Conservation (phyloP, 2,113 vertebrate genomes). For the Rostratula benghalensis region DNA sequence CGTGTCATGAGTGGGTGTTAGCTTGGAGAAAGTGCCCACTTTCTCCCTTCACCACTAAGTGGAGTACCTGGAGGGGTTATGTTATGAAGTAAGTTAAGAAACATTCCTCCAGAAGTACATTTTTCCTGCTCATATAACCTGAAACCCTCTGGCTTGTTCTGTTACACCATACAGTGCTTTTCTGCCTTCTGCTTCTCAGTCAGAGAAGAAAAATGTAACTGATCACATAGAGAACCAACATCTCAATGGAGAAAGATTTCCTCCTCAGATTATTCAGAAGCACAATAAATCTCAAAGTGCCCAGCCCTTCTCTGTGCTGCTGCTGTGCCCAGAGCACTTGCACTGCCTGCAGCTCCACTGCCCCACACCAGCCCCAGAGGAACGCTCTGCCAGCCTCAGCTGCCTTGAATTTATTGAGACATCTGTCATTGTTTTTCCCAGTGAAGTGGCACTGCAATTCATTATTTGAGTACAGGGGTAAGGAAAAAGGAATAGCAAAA, state of each 20-base stretch:
- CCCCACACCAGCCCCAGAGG: not conserved
- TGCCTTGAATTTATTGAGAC: not conserved
- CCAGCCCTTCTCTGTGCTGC: fast-evolving
- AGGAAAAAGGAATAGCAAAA: not conserved
- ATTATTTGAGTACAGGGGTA: not conserved
- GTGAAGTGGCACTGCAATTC: not conserved
- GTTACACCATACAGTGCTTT: not conserved
- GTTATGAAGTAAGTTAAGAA: not conserved
- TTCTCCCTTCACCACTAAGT: not conserved
- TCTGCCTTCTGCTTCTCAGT: not conserved
- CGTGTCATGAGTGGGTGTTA: not conserved
- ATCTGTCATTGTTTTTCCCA: not conserved
- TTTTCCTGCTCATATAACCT: not conserved
- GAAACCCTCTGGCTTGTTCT: not conserved
- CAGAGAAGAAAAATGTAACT: not conserved
- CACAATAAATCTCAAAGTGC: not conserved
- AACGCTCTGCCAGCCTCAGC: too few species aligned
- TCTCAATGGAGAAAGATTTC: not conserved
- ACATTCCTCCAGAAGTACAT: not conserved
- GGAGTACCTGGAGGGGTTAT: not conserved
- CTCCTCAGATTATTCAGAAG: not conserved
- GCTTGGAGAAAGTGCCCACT: not conserved
- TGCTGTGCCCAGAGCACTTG: fast-evolving
- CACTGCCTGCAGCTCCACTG: not conserved
- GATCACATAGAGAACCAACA: not conserved